Evolutionary conservation across 2,888 invertebrate species (phyloP).

Genomic region (Mesorhabditis sp.): DNA sequence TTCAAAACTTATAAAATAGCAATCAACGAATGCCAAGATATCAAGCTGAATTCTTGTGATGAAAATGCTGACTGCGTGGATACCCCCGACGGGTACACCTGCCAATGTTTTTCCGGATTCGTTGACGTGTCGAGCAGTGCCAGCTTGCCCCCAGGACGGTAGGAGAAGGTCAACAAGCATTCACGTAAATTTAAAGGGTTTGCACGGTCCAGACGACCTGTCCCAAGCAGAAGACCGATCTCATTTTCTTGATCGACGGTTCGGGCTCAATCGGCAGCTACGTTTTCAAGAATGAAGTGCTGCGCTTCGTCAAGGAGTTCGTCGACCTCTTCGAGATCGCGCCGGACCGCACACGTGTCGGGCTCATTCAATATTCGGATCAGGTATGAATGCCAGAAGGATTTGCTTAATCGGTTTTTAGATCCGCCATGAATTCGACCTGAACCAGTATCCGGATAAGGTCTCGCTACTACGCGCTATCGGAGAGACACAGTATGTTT

Average conservation of each 20-base stretch:
- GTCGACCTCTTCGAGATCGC: slow-evolving; percentile 58
- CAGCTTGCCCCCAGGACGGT: slow-evolving; percentile 53
- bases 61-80: slow-evolving; percentile 58
- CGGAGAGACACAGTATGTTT: slow-evolving; percentile 27
- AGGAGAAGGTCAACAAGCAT: background rate
- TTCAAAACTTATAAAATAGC: slow-evolving; percentile 25
- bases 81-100: slow-evolving; percentile 47
- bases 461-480: slow-evolving; percentile 23
- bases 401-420: slow-evolving; percentile 1
- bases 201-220: slow-evolving; percentile 58
- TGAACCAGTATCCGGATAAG: slow-evolving; percentile 38
- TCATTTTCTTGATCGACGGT: slow-evolving; percentile 58
- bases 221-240: slow-evolving; percentile 56
- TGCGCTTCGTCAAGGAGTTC: slow-evolving; percentile 56
- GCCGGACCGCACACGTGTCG: slow-evolving; percentile 54
- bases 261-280: slow-evolving; percentile 57
- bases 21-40: slow-evolving; percentile 53
- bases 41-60: slow-evolving; percentile 55
- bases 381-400: slow-evolving; percentile 28
- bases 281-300: slow-evolving; percentile 56
- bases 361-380: slow-evolving; percentile 57
- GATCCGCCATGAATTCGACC: slow-evolving; percentile 57
- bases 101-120: slow-evolving; percentile 54
- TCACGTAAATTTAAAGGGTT: slow-evolving; percentile 21
- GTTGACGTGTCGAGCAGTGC: slow-evolving; percentile 57